These are phyloP conservation scores for Pristionchus fissidentatus DNA, from an alignment of 2,888 invertebrate species.

Conservation along the genomic window DNA sequence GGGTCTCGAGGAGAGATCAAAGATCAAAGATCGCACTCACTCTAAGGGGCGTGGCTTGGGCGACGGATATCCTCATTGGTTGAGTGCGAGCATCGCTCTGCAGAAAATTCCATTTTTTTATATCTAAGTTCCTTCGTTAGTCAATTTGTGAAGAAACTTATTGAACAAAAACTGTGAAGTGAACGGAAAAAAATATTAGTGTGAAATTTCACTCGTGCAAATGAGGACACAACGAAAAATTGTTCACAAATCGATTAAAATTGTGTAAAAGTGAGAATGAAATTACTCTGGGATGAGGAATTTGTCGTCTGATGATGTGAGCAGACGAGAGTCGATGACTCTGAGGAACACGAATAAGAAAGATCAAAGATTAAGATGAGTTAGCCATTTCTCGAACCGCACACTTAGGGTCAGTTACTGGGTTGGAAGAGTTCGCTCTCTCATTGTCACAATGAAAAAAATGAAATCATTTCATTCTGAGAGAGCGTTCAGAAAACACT, in stretches of 20 bases:
- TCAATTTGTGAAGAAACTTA: background rate
- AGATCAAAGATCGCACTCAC: conserved; percentile 1
- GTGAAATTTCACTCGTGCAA: background rate
- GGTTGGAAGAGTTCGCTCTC: no score
- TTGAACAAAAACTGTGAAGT: background rate
- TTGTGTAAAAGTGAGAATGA: conserved; percentile 3
- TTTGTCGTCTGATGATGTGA: conserved; percentile 2
- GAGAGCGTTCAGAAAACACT: no score
- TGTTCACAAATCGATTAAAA: no score
- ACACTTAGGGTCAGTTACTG: no score
- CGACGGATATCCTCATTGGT: background rate
- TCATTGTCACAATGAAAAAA: no score
- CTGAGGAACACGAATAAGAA: background rate
- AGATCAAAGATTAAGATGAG: conserved; percentile 30
- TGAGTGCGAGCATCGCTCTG: conserved; percentile 14
- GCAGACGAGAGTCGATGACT: background rate
- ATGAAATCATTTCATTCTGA: no score
- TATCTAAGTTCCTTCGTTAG: background rate
- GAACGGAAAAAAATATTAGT: background rate
- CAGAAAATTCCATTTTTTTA: background rate
- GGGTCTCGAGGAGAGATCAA: background rate
- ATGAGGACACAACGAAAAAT: background rate
- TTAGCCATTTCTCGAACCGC: no score
- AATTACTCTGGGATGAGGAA: conserved; percentile 11
- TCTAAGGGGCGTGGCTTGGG: background rate